phyloP scores from a whole-genome alignment of 2,888 invertebrate genomes.

The Melinopterus prodromus region DNA sequence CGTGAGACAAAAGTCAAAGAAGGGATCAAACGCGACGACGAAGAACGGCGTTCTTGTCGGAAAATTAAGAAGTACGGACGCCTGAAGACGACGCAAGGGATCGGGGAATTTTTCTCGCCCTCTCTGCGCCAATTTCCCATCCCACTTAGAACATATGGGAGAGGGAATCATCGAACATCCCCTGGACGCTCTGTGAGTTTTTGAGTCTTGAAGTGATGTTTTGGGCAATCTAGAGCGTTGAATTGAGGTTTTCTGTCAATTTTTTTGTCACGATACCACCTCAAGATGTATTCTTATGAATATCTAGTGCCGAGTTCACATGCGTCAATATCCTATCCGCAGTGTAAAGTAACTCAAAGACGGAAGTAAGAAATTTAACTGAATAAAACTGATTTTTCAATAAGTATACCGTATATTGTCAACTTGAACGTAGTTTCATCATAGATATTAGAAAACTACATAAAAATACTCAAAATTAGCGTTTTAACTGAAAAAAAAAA shows the following conservation, averaged over 20 bases:
- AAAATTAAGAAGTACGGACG: conserved; percentile 5
- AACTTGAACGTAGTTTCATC: no score
- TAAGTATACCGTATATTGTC: no score
- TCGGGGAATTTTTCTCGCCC: background rate
- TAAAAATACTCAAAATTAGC: no score
- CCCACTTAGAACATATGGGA: conserved; percentile 14
- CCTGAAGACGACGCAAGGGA: conserved; percentile 23
- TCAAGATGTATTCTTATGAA: background rate
- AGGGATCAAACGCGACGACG: conserved; percentile 15
- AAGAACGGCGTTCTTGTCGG: conserved; percentile 12
- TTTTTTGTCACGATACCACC: background rate
- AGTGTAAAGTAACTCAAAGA: no score
- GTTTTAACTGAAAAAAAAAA: no score
- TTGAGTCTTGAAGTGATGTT: no score
- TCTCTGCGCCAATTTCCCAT: background rate
- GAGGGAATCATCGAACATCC: background rate
- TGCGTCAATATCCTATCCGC: no score
- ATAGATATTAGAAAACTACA: no score
- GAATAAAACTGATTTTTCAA: no score
- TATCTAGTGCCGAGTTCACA: background rate
- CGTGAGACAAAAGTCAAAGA: conserved; percentile 31
- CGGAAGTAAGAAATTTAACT: no score
- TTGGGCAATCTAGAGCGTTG: background rate
- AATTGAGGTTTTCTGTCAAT: background rate
- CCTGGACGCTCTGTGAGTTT: conserved; percentile 5